Conservation (phyloP, 2,113 vertebrate genomes). For the Callipepla californica region DNA sequence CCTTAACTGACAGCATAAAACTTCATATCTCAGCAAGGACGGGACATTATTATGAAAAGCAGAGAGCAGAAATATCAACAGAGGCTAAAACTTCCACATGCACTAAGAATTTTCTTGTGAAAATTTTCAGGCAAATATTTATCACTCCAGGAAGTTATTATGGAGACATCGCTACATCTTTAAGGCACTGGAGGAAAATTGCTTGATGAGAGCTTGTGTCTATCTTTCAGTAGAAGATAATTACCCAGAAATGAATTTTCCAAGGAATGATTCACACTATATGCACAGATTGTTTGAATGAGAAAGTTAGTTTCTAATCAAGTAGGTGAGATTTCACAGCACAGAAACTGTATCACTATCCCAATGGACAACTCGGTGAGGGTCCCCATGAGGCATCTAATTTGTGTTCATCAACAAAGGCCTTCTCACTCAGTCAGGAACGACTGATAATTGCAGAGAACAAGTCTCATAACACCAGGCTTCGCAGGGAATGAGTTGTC, state of each 20-base stretch:
- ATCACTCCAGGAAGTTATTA: not conserved
- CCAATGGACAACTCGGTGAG: not conserved
- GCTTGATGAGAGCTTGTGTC: accelerated
- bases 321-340: not conserved
- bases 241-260: not conserved
- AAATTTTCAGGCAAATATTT: not conserved
- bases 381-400: not conserved
- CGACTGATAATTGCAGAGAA: not conserved
- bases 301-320: not conserved
- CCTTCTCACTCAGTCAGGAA: not conserved
- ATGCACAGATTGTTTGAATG: not conserved
- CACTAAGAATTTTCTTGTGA: not conserved
- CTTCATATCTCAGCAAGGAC: not conserved
- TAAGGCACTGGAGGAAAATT: not conserved
- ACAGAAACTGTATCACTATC: not conserved
- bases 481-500: not conserved
- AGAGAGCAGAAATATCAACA: not conserved
- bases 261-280: not conserved
- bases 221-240: not conserved
- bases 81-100: not conserved
- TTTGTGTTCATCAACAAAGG: not conserved
- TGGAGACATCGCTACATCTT: not conserved
- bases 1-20: not conserved
- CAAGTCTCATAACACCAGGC: not conserved
- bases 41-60: not conserved